Evolutionary conservation across 2,113 vertebrate genomes (phyloP).

Genomic region (Micronycteris hirsuta): DNA sequence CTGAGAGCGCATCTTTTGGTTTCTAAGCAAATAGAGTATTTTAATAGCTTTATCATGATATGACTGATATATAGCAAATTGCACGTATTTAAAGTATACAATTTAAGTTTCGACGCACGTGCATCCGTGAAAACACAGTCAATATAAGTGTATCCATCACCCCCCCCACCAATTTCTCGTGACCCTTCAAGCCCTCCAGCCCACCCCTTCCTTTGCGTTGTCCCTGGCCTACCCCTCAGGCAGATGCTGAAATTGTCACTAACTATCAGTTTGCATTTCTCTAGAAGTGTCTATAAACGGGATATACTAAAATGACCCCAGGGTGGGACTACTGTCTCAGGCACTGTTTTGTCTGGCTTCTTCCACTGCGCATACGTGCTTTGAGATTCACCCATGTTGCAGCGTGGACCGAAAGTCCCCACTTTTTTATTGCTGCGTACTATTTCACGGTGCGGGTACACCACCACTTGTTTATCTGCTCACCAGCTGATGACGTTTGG

Average conservation of each 20-base stretch:
- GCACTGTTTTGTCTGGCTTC: background rate
- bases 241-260: background rate
- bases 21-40: background rate
- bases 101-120: background rate
- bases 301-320: background rate
- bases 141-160: background rate
- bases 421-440: background rate
- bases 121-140: background rate
- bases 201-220: background rate
- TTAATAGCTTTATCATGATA: background rate
- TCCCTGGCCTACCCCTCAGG: background rate
- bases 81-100: background rate
- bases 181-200: background rate
- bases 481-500: background rate
- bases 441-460: background rate
- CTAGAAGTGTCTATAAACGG: background rate
- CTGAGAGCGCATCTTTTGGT: background rate
- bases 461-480: background rate
- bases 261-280: background rate
- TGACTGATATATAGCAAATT: background rate
- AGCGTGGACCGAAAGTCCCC: background rate
- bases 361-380: background rate
- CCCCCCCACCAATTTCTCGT: background rate
- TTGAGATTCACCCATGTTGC: background rate
- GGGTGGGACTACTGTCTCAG: background rate